A percentile compares a stretch with the other conserved stretches of the same genome.
Conservation (phyloP, 1,140 invertebrate species). For the Drosophila ficusphila region DNA sequence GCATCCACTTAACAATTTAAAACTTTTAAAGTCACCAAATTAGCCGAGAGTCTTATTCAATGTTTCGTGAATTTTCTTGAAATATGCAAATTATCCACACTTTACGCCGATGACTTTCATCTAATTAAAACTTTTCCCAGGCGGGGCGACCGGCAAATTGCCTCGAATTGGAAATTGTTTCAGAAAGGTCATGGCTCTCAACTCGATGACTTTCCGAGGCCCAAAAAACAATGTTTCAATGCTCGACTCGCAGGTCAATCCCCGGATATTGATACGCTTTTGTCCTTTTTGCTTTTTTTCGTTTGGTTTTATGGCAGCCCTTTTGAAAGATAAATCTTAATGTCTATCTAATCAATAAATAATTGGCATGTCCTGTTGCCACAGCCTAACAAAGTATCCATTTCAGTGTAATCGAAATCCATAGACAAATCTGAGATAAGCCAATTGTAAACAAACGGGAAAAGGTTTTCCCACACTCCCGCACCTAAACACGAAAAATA, state of each 20-base stretch:
- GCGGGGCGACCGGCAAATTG: slow-evolving; percentile 32
- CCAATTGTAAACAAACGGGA: slow-evolving; percentile 44
- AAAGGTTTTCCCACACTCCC: slow-evolving; percentile 14
- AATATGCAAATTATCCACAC: slow-evolving; percentile 44
- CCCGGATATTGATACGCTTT: slow-evolving; percentile 11
- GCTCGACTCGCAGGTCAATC: slow-evolving; percentile 8
- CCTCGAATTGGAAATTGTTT: slow-evolving; percentile 19
- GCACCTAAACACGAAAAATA: not conserved
- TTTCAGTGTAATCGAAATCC: slow-evolving; percentile 46
- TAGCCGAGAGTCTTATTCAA: slow-evolving; percentile 31
- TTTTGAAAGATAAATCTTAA: slow-evolving; percentile 45
- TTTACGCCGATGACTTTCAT: slow-evolving; percentile 34
- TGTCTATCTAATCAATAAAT: slow-evolving; percentile 53
- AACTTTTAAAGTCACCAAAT: slow-evolving; percentile 40
- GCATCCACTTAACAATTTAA: slow-evolving; percentile 33
- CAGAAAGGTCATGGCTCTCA: slow-evolving; percentile 20
- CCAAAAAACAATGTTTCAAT: slow-evolving; percentile 1
- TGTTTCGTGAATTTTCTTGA: slow-evolving; percentile 22
- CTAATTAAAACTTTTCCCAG: slow-evolving; percentile 33
- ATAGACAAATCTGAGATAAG: slow-evolving; percentile 52
- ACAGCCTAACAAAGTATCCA: slow-evolving; percentile 34
- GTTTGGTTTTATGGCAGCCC: not conserved
- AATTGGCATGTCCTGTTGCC: slow-evolving; percentile 42
- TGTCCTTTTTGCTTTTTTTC: slow-evolving; percentile 5
- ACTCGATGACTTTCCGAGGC: slow-evolving; percentile 2